Evolutionary conservation across 2,797 vertebrate species (phyloP).

Genomic region (Urocyon cinereoargenteus): DNA sequence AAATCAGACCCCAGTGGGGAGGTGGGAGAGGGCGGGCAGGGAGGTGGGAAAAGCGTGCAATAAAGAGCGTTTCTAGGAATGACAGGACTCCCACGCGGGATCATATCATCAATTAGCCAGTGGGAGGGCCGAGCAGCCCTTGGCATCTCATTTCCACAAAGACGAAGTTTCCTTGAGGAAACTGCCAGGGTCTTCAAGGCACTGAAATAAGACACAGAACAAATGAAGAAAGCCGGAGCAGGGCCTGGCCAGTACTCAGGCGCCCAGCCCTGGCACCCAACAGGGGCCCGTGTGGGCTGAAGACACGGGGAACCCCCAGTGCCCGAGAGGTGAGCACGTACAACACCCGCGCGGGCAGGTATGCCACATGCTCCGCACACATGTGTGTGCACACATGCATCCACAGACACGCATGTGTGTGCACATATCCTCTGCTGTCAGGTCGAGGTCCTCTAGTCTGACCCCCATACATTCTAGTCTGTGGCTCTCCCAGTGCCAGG

Average conservation of each 20-base stretch:
- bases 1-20: background rate
- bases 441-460: background rate
- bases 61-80: slow-evolving; percentile 18
- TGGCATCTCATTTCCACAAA: slow-evolving; percentile 32
- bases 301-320: background rate
- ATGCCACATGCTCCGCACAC: too few relatives aligned
- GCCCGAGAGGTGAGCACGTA: background rate
- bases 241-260: background rate
- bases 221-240: accelerated
- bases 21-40: background rate
- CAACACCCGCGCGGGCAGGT: background rate
- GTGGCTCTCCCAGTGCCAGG: background rate
- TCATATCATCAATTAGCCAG: slow-evolving; percentile 50
- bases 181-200: slow-evolving; percentile 18
- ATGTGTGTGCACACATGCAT: too few relatives aligned
- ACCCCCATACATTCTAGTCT: background rate
- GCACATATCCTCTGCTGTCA: background rate
- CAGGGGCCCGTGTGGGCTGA: accelerated
- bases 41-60: background rate
- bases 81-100: slow-evolving; percentile 41
- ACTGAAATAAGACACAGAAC: background rate
- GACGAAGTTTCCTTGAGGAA: slow-evolving; percentile 62
- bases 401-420: background rate
- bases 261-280: background rate
- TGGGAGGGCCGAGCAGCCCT: background rate